Conservation (phyloP, 2,113 vertebrate genomes). For the Paralichthys olivaceus region DNA sequence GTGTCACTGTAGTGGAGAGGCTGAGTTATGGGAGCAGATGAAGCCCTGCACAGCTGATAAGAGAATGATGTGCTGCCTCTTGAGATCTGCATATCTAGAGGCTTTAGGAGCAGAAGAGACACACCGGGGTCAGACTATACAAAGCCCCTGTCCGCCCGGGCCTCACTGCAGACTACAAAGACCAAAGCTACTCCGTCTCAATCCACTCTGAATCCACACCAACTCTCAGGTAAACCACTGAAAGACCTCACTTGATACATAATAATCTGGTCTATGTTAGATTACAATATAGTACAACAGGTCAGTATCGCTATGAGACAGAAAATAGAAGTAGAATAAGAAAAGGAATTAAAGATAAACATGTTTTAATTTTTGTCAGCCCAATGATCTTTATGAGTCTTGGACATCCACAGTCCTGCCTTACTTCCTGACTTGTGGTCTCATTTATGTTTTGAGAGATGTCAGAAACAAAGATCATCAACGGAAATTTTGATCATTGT, state of each 20-base stretch:
- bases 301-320: neutral
- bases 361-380: no score
- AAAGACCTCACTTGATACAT: constrained; percentile 23
- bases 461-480: no score
- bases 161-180: constrained; percentile 52
- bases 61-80: constrained; percentile 87
- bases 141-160: constrained; percentile 80
- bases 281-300: neutral
- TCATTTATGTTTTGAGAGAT: no score
- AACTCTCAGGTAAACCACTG: constrained; percentile 48
- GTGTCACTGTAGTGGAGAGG: neutral
- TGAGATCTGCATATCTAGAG: constrained; percentile 86
- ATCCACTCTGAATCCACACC: constrained; percentile 13
- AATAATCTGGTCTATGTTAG: constrained; percentile 4
- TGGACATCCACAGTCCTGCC: no score
- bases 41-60: constrained; percentile 81
- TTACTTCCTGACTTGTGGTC: no score
- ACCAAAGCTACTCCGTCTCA: constrained; percentile 39
- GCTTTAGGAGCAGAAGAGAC: constrained; percentile 83
- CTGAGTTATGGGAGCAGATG: neutral
- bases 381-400: no score
- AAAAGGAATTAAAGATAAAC: no score
- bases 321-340: neutral
- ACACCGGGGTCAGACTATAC: constrained; percentile 77
- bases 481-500: neutral